phyloP scores from a whole-genome alignment of 1,140 invertebrate species.

The Orius laevigatus region DNA sequence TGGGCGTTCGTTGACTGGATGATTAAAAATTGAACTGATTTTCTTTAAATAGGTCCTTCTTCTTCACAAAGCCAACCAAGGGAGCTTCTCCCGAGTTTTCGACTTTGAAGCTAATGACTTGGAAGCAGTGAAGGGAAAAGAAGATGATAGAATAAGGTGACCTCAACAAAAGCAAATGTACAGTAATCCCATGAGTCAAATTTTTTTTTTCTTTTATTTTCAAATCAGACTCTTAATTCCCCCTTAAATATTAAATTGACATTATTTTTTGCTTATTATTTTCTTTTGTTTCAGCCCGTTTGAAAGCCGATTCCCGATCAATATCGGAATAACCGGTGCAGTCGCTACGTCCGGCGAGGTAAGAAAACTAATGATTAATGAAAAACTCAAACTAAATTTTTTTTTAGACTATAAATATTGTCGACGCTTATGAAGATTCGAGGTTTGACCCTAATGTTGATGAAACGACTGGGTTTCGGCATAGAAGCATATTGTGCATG shows the following conservation, averaged over 20 bases:
- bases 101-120: conserved; percentile 73
- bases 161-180: conserved; percentile 16
- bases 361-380: conserved; percentile 18
- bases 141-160: conserved; percentile 55
- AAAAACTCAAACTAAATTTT: background rate
- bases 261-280: background rate
- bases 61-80: conserved; percentile 73
- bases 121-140: conserved; percentile 41
- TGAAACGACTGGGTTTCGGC: conserved; percentile 56
- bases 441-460: conserved; percentile 81
- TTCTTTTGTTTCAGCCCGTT: conserved; percentile 47
- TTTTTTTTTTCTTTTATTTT: conserved; percentile 9
- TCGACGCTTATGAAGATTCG: conserved; percentile 78
- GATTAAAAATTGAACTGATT: too few species aligned
- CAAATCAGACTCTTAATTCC: background rate
- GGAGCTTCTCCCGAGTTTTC: conserved; percentile 81
- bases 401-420: conserved; percentile 64
- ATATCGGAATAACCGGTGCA: conserved; percentile 87
- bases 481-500: conserved; percentile 79
- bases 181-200: conserved; percentile 9
- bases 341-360: conserved; percentile 93
- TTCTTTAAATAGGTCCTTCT: conserved; percentile 62
- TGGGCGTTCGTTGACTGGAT: too few species aligned
- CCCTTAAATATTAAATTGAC: background rate
- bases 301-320: conserved; percentile 88